phyloP scores from a whole-genome alignment of 2,888 invertebrate species.

The Diarsia dahlii region DNA sequence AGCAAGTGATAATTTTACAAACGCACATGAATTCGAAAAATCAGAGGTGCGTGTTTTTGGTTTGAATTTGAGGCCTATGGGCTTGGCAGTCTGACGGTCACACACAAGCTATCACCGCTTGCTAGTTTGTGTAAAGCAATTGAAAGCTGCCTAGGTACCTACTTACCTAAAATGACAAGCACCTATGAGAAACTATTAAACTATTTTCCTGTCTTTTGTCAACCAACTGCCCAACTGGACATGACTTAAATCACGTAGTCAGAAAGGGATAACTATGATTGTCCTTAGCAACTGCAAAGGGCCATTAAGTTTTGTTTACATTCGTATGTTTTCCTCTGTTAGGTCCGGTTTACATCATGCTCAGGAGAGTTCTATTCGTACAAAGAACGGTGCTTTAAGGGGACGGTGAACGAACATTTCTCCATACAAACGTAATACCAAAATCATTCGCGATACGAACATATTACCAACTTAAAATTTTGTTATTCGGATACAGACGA shows the following conservation, averaged over 20 bases:
- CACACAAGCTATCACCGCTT: too few relatives aligned
- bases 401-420: too few relatives aligned
- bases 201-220: conserved; percentile 28
- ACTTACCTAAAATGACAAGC: not conserved
- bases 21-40: too few relatives aligned
- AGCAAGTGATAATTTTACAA: too few relatives aligned
- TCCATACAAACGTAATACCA: too few relatives aligned
- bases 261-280: conserved; percentile 3
- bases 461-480: too few relatives aligned
- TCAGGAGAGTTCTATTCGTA: not conserved
- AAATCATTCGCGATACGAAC: too few relatives aligned
- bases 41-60: too few relatives aligned
- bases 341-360: not conserved
- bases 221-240: not conserved
- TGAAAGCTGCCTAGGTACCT: not conserved
- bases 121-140: not conserved
- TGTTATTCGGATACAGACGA: too few relatives aligned
- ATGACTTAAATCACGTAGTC: conserved; percentile 29
- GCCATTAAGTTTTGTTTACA: not conserved
- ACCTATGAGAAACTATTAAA: not conserved
- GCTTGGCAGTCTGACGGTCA: too few relatives aligned
- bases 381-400: not conserved
- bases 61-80: too few relatives aligned
- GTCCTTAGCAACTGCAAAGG: not conserved
- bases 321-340: not conserved